Evolutionary conservation across 2,888 invertebrate genomes (phyloP), one percentile per base, ranked within the genome.

Genomic region (Eupithecia tripunctaria): DNA sequence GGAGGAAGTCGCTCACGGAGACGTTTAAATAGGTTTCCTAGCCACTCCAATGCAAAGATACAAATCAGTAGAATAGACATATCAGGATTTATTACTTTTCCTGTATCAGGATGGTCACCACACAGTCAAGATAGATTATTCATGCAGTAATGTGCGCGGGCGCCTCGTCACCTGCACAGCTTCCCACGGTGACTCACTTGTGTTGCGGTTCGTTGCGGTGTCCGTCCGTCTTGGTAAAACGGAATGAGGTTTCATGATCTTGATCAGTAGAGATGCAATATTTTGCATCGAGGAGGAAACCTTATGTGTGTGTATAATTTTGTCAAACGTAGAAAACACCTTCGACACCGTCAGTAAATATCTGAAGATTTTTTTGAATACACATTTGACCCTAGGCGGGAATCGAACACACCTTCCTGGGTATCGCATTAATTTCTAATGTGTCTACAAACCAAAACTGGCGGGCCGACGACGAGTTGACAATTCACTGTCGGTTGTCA

Each of bases 131-230:
- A 64, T 63, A 69, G 56, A 56, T 70, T 67, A 64, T 59, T 18
- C 32, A 59, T 27, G 21, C 29, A 36, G 67, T 76, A 80, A 81
- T 81, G 76, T 85, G 86, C 83, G 82, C 83, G 78, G 79, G 85
- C 85, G 85, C 84, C 71, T 62, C 83, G 84, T 82, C 89, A 89
- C 88, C 88, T 89, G 89, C 88, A 65, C 85, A 82, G 84, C 86
- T 91, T 91, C 91, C 87, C 91, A 91, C 90, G 90, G 84, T 88
- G 88, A 88, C 84, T 86, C 88, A 88, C 80, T 51, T 75, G 74
- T 80, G 81, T 82, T 80, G 84, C 78, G 82, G 81, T 84, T 80
- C 68, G 15, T 73, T 79, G 36, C 69, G 76, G 78, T 78, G 18
- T 78, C 80, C 77, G 78, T 79, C 70, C 21, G 47, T 18, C 47